These are phyloP conservation scores for Coccyzus lansbergi DNA, from an alignment of 2,797 vertebrate species.

Conservation along the genomic window DNA sequence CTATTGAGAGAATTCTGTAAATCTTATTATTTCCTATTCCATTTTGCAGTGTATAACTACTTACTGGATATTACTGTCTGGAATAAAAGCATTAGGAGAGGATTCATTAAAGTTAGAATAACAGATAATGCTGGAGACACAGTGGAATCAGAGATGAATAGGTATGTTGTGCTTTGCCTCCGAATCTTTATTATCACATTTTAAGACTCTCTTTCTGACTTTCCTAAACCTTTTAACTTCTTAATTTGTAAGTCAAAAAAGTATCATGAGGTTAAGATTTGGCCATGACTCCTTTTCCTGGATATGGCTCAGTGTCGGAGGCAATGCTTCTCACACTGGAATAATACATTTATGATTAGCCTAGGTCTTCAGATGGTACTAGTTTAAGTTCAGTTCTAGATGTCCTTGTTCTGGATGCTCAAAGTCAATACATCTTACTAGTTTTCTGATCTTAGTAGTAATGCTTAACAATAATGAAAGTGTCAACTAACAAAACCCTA, in stretches of 20 bases:
- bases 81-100: constrained; percentile 67
- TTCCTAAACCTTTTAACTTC: neutral
- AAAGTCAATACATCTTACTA: neutral
- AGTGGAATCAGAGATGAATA: constrained; percentile 60
- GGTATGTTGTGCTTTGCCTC: constrained; percentile 64
- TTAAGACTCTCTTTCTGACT: neutral
- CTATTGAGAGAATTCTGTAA: neutral
- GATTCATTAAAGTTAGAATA: constrained; percentile 77
- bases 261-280: neutral
- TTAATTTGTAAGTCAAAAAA: neutral
- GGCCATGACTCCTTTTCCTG: neutral
- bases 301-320: neutral
- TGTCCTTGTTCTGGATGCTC: neutral
- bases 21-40: constrained; percentile 13
- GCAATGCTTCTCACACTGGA: neutral
- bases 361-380: neutral
- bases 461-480: neutral
- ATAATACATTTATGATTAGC: neutral
- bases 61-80: constrained; percentile 73
- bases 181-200: neutral
- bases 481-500: neutral
- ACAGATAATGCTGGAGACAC: constrained; percentile 61
- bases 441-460: neutral
- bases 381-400: neutral
- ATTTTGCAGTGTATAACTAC: constrained; percentile 78